Percentiles rank a stretch among this genome's conserved stretches.
These are phyloP conservation scores for Sciurus vulgaris DNA, from an alignment of 2,797 vertebrate species.

Conservation along the genomic window DNA sequence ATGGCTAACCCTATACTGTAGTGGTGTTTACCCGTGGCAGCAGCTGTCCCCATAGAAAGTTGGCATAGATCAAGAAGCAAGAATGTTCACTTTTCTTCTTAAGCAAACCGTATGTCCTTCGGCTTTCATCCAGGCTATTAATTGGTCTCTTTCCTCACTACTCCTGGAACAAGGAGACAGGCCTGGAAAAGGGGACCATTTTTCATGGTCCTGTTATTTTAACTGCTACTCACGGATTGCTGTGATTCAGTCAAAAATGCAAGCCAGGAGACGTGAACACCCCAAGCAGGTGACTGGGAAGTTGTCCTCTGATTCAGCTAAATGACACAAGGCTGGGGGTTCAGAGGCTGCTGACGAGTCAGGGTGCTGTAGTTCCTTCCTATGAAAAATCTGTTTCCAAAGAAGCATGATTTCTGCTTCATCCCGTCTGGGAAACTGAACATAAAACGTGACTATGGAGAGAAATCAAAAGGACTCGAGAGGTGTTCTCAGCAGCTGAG, in stretches of 20 bases:
- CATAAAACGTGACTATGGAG: slow-evolving; percentile 74
- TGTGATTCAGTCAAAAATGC: slow-evolving; percentile 64
- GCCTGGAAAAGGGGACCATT: slow-evolving; percentile 54
- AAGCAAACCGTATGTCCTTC: slow-evolving; percentile 75
- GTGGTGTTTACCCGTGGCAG: slow-evolving; percentile 67
- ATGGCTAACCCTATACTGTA: slow-evolving; percentile 20
- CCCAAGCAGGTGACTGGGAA: slow-evolving; percentile 68
- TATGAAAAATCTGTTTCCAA: slow-evolving; percentile 76
- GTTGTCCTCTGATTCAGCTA: slow-evolving; percentile 62
- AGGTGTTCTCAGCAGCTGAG: slow-evolving; percentile 68
- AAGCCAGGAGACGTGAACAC: background rate
- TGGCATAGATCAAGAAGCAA: slow-evolving; percentile 71
- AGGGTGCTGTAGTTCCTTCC: slow-evolving; percentile 67
- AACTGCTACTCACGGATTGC: slow-evolving; percentile 55
- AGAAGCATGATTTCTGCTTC: slow-evolving; percentile 77
- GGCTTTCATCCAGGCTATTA: slow-evolving; percentile 71
- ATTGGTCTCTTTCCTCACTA: slow-evolving; percentile 70
- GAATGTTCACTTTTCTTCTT: slow-evolving; percentile 76
- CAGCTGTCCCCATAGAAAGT: slow-evolving; percentile 65
- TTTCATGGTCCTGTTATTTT: slow-evolving; percentile 56
- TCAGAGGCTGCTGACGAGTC: slow-evolving; percentile 67
- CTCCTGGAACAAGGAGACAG: slow-evolving; percentile 63
- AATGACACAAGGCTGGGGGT: slow-evolving; percentile 54
- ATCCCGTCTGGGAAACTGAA: slow-evolving; percentile 53
- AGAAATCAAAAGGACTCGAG: slow-evolving; percentile 58